Evolutionary conservation across 2,113 vertebrate species (phyloP), one percentile per base, ranked within the genome.

Genomic region (Laticauda colubrina): DNA sequence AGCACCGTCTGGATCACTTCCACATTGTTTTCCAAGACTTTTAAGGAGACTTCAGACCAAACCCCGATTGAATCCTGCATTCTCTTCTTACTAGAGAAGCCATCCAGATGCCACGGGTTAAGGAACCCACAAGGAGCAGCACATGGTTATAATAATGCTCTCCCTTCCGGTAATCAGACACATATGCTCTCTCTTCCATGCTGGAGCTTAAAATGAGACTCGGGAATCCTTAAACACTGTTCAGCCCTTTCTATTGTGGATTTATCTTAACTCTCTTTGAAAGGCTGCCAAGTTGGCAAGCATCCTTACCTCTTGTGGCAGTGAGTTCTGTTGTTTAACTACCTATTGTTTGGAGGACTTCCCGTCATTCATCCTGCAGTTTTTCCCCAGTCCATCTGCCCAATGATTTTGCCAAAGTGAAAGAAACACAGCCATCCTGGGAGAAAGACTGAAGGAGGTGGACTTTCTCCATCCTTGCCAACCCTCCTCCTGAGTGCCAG

Each of bases 401-500:
- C 34, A 20, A 7, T 21, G 34, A 81, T 34, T 81, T 81, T 39
- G 34, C 34, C 34, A 9, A 1, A 20, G 0, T 20, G 69, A 81
- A 81, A 39, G 75, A 21, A 39, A 81, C 0, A 3, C 34, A 21
- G 75, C 34, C 18, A 81, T 21, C 18, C 2, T 0, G 6, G 69
- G n/a, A 81, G 6, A 20, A 81, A 39, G 15, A 81, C 69, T 81
- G 15, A 75, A 20, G 14, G 26, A 88, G 9, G 7, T 34, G 53
- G 18, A 56, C 39, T 23, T 9, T 12, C 21, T 14, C n/a, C 88
- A 39, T 23, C 39, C 23, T 29, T 23, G 24, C 7, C 34, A 43
- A 21, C 75, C 8, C 29, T 23, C 2, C 48, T 51, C 7, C 51
- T 11, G 8, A n/a, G 6, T 3, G 56, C 20, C 1, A 0, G 0